A percentile compares a stretch with the other conserved stretches of the same genome.
Evolutionary conservation across 2,888 invertebrate species (phyloP).

Genomic region (Clitarchus hookeri): DNA sequence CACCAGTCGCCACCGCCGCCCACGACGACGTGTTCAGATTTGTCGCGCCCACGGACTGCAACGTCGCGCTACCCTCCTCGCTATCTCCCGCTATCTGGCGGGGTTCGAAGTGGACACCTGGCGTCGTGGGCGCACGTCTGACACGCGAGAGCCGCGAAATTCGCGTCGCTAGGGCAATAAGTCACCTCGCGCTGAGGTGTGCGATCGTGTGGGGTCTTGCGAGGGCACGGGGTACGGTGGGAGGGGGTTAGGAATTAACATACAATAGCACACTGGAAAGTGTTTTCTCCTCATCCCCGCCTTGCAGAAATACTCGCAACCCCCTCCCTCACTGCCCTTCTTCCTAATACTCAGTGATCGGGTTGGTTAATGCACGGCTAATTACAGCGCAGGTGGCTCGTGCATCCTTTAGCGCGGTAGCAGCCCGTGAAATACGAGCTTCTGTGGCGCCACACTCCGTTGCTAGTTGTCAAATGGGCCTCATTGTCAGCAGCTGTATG

Average conservation of each 20-base stretch:
- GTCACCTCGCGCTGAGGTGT: background rate
- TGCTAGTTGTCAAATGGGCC: too few species aligned
- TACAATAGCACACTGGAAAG: background rate
- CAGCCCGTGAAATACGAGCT: background rate
- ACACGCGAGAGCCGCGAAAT: background rate
- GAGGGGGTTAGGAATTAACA: background rate
- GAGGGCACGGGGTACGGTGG: background rate
- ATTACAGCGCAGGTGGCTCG: background rate
- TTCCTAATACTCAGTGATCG: background rate
- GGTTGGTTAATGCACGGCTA: background rate
- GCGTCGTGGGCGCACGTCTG: too few species aligned
- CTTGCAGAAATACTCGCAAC: background rate
- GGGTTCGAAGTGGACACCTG: too few species aligned
- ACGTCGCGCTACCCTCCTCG: too few species aligned
- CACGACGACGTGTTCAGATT: too few species aligned
- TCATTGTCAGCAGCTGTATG: too few species aligned
- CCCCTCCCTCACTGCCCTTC: background rate
- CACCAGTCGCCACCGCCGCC: too few species aligned
- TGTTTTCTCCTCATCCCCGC: background rate
- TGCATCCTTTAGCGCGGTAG: background rate
- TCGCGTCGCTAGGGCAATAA: background rate
- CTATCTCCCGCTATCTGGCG: too few species aligned
- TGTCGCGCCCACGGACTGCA: too few species aligned
- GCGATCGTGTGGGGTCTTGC: background rate
- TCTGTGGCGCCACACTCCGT: background rate